Evolutionary conservation across 2,113 vertebrate genomes (phyloP).

Genomic region (Grammomys dolichurus): DNA sequence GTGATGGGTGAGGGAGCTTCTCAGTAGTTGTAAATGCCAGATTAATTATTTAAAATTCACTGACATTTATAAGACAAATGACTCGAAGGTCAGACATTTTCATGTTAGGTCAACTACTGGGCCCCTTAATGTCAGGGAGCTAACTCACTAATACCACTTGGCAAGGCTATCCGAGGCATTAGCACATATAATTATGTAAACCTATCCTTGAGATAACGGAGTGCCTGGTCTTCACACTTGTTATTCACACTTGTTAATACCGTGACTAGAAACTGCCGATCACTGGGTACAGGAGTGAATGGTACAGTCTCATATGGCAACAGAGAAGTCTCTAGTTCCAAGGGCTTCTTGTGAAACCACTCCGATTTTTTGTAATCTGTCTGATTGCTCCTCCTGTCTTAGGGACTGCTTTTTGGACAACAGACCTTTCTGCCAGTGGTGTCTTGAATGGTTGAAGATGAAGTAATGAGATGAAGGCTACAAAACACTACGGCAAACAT

Average conservation of each 20-base stretch:
- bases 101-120: background rate
- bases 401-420: background rate
- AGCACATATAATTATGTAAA: constrained; percentile 6
- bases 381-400: constrained; percentile 14
- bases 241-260: constrained; percentile 37
- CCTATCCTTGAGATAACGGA: constrained; percentile 56
- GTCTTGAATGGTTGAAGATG: constrained; percentile 15
- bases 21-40: constrained; percentile 1
- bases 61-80: constrained; percentile 26
- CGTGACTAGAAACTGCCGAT: background rate
- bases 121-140: constrained; percentile 32
- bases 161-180: constrained; percentile 47
- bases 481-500: background rate
- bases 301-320: background rate
- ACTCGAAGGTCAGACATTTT: constrained; percentile 20
- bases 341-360: constrained; percentile 38
- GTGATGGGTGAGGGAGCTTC: background rate
- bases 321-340: constrained; percentile 45
- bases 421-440: background rate
- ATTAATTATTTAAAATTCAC: constrained; percentile 53
- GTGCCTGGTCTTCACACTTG: constrained; percentile 50
- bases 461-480: background rate
- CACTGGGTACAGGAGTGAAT: background rate
- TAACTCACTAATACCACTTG: constrained; percentile 8
- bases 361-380: constrained; percentile 31